These are phyloP conservation scores for Leptinotarsa haldemani DNA, from an alignment of 2,888 invertebrate species.

Conservation along the genomic window DNA sequence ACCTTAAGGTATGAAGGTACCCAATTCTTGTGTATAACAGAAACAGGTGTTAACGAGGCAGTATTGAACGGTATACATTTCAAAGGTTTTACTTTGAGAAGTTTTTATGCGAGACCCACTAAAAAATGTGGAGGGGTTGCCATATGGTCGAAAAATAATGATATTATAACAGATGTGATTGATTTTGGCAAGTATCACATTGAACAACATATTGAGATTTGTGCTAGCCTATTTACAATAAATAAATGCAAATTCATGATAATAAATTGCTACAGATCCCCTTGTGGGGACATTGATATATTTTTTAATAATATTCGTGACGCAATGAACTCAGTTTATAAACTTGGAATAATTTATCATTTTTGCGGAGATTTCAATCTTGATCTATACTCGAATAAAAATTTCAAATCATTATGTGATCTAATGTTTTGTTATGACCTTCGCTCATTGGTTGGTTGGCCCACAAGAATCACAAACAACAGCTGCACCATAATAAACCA, in stretches of 20 bases:
- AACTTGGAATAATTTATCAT: background rate
- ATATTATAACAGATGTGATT: background rate
- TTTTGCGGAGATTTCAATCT: slow-evolving; percentile 17
- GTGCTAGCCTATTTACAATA: background rate
- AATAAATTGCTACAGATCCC: background rate
- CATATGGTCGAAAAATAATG: background rate
- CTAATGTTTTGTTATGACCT: background rate
- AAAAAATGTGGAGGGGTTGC: background rate
- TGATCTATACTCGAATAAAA: background rate
- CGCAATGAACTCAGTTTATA: background rate
- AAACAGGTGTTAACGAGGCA: slow-evolving; percentile 13
- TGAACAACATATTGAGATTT: slow-evolving; percentile 8
- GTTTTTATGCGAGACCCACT: background rate
- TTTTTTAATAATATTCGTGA: slow-evolving; percentile 6
- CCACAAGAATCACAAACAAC: background rate
- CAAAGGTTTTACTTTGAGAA: background rate
- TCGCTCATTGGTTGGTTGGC: background rate
- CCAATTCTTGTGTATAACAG: slow-evolving; percentile 7
- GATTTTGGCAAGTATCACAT: background rate
- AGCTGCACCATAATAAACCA: background rate
- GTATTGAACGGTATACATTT: slow-evolving; percentile 1
- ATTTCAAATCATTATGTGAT: background rate
- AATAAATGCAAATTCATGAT: background rate
- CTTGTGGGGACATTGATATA: slow-evolving; percentile 1
- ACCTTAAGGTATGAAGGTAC: background rate